phyloP scores from a whole-genome alignment of 2,113 vertebrate species.

The Aix galericulata region DNA sequence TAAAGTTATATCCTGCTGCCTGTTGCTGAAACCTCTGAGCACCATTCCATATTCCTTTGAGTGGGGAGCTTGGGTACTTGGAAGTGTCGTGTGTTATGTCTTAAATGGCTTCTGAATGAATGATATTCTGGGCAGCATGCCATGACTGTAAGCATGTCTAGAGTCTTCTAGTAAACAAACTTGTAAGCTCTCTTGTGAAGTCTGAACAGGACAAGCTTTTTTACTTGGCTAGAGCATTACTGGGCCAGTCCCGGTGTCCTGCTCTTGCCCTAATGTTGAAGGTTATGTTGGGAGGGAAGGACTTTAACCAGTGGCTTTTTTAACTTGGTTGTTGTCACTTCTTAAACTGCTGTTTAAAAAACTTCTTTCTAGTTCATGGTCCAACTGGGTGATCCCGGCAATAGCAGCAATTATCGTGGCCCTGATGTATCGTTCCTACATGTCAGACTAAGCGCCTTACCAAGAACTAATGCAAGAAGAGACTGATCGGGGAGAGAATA shows the following conservation, averaged over 20 bases:
- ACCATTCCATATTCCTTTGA: background rate
- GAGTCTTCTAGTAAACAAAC: background rate
- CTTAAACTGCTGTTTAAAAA: conserved; percentile 26
- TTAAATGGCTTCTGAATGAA: background rate
- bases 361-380: conserved; percentile 82
- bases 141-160: background rate
- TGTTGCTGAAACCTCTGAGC: background rate
- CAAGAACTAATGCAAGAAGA: conserved; percentile 10
- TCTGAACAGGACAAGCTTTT: background rate
- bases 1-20: background rate
- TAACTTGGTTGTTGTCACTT: background rate
- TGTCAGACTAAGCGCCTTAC: conserved; percentile 69
- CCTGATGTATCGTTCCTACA: conserved; percentile 85
- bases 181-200: background rate
- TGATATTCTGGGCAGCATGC: background rate
- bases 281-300: background rate
- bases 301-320: background rate
- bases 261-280: background rate
- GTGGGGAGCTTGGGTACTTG: background rate
- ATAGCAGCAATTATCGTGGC: conserved; percentile 81
- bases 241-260: background rate
- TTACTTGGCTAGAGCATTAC: background rate
- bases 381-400: conserved; percentile 85
- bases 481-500: conserved; percentile 11
- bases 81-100: background rate